phyloP scores from a whole-genome alignment of 2,888 invertebrate species.

The Globia sparganii region DNA sequence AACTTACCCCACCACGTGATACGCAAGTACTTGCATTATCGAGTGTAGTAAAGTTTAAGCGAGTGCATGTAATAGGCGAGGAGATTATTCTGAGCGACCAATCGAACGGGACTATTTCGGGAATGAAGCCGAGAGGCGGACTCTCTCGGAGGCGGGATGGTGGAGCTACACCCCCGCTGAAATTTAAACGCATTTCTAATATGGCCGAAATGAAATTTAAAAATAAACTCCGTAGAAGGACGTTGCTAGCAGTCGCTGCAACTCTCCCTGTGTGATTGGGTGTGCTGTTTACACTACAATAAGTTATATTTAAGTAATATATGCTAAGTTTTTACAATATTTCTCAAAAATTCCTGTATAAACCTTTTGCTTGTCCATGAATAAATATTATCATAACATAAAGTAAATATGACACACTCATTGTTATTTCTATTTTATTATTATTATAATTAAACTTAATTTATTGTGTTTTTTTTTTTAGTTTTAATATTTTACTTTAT shows the following conservation, averaged over 20 bases:
- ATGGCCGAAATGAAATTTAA: slow-evolving; percentile 72
- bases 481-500: not conserved
- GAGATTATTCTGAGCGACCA: slow-evolving; percentile 81
- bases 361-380: not conserved
- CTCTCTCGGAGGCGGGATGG: slow-evolving; percentile 78
- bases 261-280: not conserved
- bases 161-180: slow-evolving; percentile 71
- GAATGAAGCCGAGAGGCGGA: slow-evolving; percentile 82
- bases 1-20: slow-evolving; percentile 35
- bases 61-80: slow-evolving; percentile 80
- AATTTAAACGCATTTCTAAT: slow-evolving; percentile 71
- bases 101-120: slow-evolving; percentile 82
- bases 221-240: slow-evolving; percentile 56
- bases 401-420: not conserved
- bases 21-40: slow-evolving; percentile 43
- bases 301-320: slow-evolving; percentile 33
- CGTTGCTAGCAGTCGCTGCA: slow-evolving; percentile 9
- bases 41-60: slow-evolving; percentile 68
- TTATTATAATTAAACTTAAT: not conserved
- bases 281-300: not conserved
- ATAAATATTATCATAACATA: not conserved
- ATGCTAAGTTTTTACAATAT: not conserved
- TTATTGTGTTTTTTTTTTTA: not conserved
- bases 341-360: not conserved
- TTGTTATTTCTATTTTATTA: not conserved